Percentiles rank a stretch among this genome's conserved stretches.
phyloP scores from a whole-genome alignment of 2,797 vertebrate genomes.

The Mus minutoides region DNA sequence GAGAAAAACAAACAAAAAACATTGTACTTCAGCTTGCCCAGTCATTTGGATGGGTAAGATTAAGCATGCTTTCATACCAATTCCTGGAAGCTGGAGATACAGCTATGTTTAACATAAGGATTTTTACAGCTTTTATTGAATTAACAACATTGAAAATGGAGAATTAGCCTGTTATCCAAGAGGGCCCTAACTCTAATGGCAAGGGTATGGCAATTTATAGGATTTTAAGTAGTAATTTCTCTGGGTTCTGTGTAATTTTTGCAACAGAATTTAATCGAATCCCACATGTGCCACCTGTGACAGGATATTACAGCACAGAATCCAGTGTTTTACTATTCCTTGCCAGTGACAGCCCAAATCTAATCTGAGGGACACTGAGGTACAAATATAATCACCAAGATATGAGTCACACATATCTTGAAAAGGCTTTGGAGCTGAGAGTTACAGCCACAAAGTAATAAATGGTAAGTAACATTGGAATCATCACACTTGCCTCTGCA shows the following conservation, averaged over 20 bases:
- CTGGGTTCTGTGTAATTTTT: too few species aligned
- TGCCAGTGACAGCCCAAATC: neutral
- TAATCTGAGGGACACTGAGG: neutral
- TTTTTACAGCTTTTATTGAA: neutral
- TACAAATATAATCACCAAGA: too few species aligned
- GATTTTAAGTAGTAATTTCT: too few species aligned
- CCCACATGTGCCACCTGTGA: rapidly evolving
- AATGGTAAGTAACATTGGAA: neutral
- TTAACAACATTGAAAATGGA: neutral
- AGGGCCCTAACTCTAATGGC: neutral
- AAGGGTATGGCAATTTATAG: neutral
- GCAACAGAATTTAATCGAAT: neutral
- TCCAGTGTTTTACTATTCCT: neutral
- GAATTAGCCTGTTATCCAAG: neutral
- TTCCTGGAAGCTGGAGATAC: neutral
- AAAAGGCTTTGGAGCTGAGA: rapidly evolving
- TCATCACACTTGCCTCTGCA: too few species aligned
- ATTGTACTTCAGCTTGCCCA: neutral
- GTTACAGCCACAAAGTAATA: neutral
- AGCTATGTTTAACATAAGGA: neutral
- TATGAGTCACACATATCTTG: neutral
- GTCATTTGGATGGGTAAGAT: neutral
- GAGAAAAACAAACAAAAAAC: neutral
- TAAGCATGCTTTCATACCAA: too few species aligned
- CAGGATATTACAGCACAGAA: neutral